These are phyloP conservation scores for Sitta carolinensis DNA, from an alignment of 2,797 vertebrate genomes.

Conservation along the genomic window DNA sequence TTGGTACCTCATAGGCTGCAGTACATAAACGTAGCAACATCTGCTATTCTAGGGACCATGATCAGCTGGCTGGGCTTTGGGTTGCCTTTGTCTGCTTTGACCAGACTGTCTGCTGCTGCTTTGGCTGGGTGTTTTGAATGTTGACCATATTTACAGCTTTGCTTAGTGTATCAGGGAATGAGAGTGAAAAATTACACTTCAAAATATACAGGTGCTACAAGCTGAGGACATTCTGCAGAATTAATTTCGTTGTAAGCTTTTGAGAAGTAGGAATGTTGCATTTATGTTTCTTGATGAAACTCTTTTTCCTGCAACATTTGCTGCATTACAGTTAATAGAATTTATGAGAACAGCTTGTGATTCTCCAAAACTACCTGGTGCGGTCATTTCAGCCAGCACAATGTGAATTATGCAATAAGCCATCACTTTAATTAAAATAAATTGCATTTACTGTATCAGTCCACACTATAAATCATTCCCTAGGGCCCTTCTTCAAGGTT, in stretches of 20 bases:
- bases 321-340: constrained; percentile 70
- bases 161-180: neutral
- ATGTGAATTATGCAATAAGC: constrained; percentile 78
- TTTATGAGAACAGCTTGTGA: constrained; percentile 70
- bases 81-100: neutral
- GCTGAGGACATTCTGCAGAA: neutral
- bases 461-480: constrained; percentile 69
- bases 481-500: constrained; percentile 63
- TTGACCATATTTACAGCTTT: neutral
- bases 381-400: constrained; percentile 65
- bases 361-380: constrained; percentile 70
- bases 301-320: constrained; percentile 54
- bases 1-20: neutral
- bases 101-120: neutral
- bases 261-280: neutral
- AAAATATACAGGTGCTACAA: neutral
- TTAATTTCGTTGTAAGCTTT: neutral
- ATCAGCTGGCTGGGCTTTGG: neutral
- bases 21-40: neutral
- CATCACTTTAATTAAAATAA: constrained; percentile 79
- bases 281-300: constrained; percentile 40
- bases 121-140: neutral
- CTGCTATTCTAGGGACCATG: neutral
- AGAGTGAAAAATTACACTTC: neutral
- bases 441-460: constrained; percentile 73